These are phyloP conservation scores for Dasysyrphus tricinctus DNA, from an alignment of 2,888 invertebrate genomes.

Conservation along the genomic window DNA sequence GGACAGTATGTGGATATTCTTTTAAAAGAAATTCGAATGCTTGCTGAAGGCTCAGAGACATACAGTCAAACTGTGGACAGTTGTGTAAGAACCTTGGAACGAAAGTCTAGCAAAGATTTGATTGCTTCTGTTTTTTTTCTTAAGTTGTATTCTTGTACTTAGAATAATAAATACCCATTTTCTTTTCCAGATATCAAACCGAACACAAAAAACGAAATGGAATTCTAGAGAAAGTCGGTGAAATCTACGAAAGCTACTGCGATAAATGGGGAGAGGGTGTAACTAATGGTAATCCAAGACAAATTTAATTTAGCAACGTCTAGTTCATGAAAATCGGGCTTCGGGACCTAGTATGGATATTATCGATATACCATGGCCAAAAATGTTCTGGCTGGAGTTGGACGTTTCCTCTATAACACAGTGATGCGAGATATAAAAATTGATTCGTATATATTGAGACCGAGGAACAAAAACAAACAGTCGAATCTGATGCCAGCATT, in stretches of 20 bases:
- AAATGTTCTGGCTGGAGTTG: constrained; percentile 87
- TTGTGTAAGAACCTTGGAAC: constrained; percentile 88
- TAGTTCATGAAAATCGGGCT: constrained; percentile 84
- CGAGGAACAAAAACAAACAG: constrained; percentile 84
- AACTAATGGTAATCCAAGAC: constrained; percentile 85
- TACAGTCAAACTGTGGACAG: constrained; percentile 88
- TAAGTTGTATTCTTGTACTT: neutral
- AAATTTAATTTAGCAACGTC: constrained; percentile 90
- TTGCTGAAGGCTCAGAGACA: constrained; percentile 91
- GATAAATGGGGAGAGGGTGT: constrained; percentile 86
- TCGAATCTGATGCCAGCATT: constrained; percentile 89
- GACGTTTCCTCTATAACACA: constrained; percentile 94
- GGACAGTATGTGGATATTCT: constrained; percentile 87
- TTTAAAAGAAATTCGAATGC: constrained; percentile 87
- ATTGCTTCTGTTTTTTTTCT: neutral
- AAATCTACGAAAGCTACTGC: constrained; percentile 87
- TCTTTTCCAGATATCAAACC: constrained; percentile 85
- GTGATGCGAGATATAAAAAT: constrained; percentile 93
- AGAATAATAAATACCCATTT: constrained; percentile 14
- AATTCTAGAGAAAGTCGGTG: constrained; percentile 86
- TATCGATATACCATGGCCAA: constrained; percentile 88
- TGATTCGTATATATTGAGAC: constrained; percentile 87
- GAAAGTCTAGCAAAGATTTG: constrained; percentile 86
- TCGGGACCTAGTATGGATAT: constrained; percentile 86
- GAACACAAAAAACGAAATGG: constrained; percentile 88